Percentiles rank a stretch among this genome's conserved stretches.
Conservation (phyloP, 92 coral and sea anemone genomes). For the Phenganax marumi region DNA sequence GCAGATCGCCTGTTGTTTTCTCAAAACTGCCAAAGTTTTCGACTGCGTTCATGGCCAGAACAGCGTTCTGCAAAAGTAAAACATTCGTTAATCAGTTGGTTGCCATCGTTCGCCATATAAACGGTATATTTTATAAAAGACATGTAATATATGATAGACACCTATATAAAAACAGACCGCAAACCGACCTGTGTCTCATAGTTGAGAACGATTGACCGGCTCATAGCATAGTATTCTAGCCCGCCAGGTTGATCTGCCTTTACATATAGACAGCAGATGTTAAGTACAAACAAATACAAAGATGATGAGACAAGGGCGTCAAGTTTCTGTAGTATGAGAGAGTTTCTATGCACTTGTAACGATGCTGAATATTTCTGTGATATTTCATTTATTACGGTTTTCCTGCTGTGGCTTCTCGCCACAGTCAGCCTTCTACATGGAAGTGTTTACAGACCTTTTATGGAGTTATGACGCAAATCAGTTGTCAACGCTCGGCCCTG, state of each 20-base stretch:
- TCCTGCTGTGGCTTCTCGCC: conserved; percentile 34
- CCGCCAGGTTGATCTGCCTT: neutral
- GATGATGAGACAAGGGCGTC: neutral
- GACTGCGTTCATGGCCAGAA: conserved; percentile 36
- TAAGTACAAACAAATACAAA: neutral
- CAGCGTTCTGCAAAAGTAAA: conserved; percentile 38
- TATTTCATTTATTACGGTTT: conserved; percentile 42
- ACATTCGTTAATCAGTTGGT: conserved; percentile 18
- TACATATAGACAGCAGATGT: neutral
- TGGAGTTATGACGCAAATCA: conserved; percentile 51
- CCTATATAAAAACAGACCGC: conserved; percentile 3
- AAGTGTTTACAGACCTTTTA: conserved; percentile 45
- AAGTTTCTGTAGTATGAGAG: neutral
- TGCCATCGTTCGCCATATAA: neutral
- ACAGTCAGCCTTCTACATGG: conserved; percentile 22
- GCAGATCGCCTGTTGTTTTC: conserved; percentile 21
- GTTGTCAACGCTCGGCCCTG: conserved; percentile 28
- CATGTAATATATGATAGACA: conserved; percentile 9
- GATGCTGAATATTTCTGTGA: neutral
- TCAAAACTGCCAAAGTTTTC: conserved; percentile 36
- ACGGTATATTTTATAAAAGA: neutral
- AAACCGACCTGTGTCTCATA: conserved; percentile 39
- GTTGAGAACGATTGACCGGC: conserved; percentile 27
- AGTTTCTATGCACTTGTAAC: neutral
- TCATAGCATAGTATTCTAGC: neutral